Evolutionary conservation across 2,888 invertebrate species (phyloP).

Genomic region (Pandemis cinnamomeana): DNA sequence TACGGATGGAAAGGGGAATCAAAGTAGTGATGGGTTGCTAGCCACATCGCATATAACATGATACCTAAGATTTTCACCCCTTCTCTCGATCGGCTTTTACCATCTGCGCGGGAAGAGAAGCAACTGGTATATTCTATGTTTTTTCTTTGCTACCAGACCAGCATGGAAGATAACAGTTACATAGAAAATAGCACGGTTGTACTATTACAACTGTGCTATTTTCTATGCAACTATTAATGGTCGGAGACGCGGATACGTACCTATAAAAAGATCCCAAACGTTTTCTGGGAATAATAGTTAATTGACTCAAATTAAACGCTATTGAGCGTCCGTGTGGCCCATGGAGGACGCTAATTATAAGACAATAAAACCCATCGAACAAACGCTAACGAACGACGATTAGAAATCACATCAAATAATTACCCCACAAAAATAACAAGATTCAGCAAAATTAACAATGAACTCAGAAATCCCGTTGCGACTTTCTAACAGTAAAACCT

Average conservation of each 20-base stretch:
- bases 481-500: conserved; percentile 40
- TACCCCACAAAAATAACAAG: conserved; percentile 9
- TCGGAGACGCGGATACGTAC: background rate
- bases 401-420: background rate
- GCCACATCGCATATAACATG: too few species aligned
- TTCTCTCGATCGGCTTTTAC: too few species aligned
- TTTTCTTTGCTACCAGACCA: too few species aligned
- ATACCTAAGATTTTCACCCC: too few species aligned
- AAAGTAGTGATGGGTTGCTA: too few species aligned
- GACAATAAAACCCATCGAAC: background rate
- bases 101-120: too few species aligned
- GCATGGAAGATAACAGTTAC: too few species aligned
- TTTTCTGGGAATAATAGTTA: background rate
- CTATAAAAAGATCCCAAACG: background rate
- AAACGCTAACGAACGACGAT: background rate
- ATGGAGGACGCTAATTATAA: background rate
- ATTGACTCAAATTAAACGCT: background rate
- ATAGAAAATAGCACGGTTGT: too few species aligned
- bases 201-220: too few species aligned
- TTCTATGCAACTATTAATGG: too few species aligned
- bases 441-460: conserved; percentile 35
- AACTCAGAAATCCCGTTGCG: conserved; percentile 34
- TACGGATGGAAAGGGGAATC: too few species aligned
- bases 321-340: background rate
- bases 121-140: too few species aligned